Evolutionary conservation across 2,797 vertebrate species (phyloP), one percentile per base, ranked within the genome.

Genomic region (Rhynchotus rufescens): DNA sequence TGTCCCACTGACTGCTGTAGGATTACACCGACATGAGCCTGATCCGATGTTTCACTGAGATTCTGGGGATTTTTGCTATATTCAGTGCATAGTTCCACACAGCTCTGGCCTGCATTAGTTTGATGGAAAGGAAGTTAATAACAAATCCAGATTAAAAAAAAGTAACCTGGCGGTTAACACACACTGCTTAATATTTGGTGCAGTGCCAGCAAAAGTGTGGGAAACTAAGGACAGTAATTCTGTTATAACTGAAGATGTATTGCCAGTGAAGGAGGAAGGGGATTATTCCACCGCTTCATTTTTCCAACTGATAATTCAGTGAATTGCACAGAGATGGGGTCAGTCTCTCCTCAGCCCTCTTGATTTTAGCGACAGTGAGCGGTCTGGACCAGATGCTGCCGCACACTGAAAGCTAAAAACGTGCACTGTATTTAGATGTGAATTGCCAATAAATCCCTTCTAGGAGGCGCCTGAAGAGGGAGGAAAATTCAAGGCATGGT

Each of bases 81-180:
- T 11, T 49, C 45, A 84, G 34, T 62, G 71, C 57, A 25, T 44
- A 28, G 38, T 75, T 92, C 82, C 90, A 81, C 89, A 93, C 45
- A 71, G n/a, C 36, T 76, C 72, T 88, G 72, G 49, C 42, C 49
- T 57, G 62, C 44, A 6, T 38, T 64, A 83, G 32, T 68, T 69
- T 95, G 85, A 86, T 75, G 64, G 80, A 95, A 96, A 92, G 72
- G 66, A 81, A 74, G 80, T 93, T 97, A 95, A 94, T 91, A 94
- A 61, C 80, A 65, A 80, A 92, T 57, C 67, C 78, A 88, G 51
- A 79, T 77, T 5, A 40, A 93, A 96, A 90, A 82, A 82, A 91
- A 96, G 94, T 83, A 92, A 56, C 88, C 88, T 22, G 0, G 75
- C 68, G 86, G 59, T 40, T 67, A 65, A 57, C 69, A 73, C 61